Evolutionary conservation across 2,113 vertebrate genomes (phyloP).

Genomic region (Carettochelys insculpta): DNA sequence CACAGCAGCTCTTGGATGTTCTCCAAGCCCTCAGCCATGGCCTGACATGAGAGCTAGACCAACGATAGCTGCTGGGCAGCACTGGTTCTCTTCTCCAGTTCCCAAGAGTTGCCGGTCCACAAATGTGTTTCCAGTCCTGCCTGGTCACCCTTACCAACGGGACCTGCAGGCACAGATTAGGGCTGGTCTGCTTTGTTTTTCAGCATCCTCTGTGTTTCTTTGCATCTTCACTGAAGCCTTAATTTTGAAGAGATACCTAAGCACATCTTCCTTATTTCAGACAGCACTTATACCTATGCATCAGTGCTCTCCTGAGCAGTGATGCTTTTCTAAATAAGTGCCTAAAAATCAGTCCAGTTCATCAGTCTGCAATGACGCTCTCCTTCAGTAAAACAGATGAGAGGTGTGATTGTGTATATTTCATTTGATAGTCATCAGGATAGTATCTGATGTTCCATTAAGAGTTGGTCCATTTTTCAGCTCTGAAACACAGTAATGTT

Average conservation of each 20-base stretch:
- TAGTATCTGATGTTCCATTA: neutral
- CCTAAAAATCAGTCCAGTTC: neutral
- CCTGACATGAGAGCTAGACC: neutral
- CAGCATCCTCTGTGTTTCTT: neutral
- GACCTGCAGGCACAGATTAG: neutral
- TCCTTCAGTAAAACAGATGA: neutral
- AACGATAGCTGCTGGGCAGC: neutral
- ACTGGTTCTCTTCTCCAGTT: neutral
- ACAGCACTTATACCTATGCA: neutral
- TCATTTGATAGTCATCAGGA: neutral
- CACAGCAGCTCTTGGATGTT: neutral
- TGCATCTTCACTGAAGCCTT: neutral
- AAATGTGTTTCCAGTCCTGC: neutral
- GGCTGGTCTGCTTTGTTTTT: neutral
- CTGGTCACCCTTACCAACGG: neutral
- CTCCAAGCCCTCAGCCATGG: neutral
- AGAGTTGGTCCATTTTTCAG: neutral
- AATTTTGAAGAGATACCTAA: neutral
- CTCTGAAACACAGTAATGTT: neutral
- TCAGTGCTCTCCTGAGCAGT: neutral
- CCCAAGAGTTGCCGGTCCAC: neutral
- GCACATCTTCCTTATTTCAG: neutral
- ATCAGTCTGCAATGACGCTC: neutral
- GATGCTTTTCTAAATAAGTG: neutral
- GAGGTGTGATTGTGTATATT: neutral